Evolutionary conservation across 2,113 vertebrate species (phyloP), one percentile per base, ranked within the genome.

Genomic region (Upupa epops): DNA sequence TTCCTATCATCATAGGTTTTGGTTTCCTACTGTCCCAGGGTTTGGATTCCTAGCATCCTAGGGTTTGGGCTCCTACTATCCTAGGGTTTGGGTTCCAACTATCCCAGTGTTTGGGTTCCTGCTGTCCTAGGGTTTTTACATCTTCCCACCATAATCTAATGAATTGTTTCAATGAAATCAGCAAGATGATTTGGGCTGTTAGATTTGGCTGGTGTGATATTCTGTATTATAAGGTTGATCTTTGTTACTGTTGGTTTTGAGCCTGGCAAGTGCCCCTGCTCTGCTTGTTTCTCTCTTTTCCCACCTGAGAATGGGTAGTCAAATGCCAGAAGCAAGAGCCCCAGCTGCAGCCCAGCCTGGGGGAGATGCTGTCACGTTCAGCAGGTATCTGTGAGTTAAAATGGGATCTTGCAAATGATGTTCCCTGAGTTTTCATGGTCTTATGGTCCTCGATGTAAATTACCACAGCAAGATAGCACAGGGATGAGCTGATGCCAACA

Each of bases 21-120:
- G n/a, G n/a, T n/a, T 49, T 83, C 45, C 34, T 31, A 52, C 7
- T 18, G 19, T 26, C 1, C 1, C 0, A 49, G 36, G 25, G 7
- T 18, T 75, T 42, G 11, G 40, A 0, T 45, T 80, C 45, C 34
- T 31, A 52, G 6, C 18, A 19, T 26, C 1, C 1, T 0, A 49
- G 42, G 25, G 7, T 21, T 75, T 42, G 40, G 40, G 40, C 45
- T 83, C 45, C 34, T 31, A 52, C 7, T 19, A 19, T 26, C 1
- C 1, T 0, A 45, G 36, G 25, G 6, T 21, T 75, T 42, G 40
- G 40, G 40, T 49, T 83, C 45, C 34, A 28, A 52, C 7, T 18
- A 21, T 26, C 1, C 1, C 0, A 49, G 42, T 21, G 7, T 21
- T 75, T 49, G 66, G 18, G 24, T 55, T 82, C 32, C n/a, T 28